Percentiles rank a stretch among this genome's conserved stretches.
Evolutionary conservation across 2,797 vertebrate species (phyloP).

Genomic region (Mycteria americana): DNA sequence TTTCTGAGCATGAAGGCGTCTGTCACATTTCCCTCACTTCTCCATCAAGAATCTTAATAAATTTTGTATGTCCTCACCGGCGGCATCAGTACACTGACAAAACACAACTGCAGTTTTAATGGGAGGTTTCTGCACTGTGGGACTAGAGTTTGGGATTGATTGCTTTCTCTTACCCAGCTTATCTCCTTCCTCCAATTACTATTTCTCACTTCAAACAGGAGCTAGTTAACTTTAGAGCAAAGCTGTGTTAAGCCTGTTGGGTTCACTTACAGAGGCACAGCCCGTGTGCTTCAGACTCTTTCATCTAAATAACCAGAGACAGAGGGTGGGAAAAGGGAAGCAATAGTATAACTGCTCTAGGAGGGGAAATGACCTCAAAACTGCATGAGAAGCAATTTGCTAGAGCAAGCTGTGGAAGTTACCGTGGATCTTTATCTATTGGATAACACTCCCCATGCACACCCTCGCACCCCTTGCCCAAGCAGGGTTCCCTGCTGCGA

Average conservation of each 20-base stretch:
- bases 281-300: background rate
- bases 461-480: background rate
- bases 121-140: background rate
- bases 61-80: background rate
- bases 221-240: background rate
- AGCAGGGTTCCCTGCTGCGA: rapidly evolving
- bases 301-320: background rate
- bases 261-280: background rate
- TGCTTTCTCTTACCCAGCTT: background rate
- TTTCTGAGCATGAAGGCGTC: background rate
- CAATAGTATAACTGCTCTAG: background rate
- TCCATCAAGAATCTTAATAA: background rate
- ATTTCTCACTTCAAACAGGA: background rate
- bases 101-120: background rate
- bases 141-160: background rate
- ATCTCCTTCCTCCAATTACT: background rate
- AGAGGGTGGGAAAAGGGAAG: background rate
- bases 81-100: background rate
- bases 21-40: background rate
- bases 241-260: background rate
- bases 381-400: background rate
- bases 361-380: background rate
- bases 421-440: background rate
- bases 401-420: background rate
- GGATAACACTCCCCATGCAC: background rate